phyloP scores from a whole-genome alignment of 2,797 vertebrate species.

The Microctenopoma lineatum region DNA sequence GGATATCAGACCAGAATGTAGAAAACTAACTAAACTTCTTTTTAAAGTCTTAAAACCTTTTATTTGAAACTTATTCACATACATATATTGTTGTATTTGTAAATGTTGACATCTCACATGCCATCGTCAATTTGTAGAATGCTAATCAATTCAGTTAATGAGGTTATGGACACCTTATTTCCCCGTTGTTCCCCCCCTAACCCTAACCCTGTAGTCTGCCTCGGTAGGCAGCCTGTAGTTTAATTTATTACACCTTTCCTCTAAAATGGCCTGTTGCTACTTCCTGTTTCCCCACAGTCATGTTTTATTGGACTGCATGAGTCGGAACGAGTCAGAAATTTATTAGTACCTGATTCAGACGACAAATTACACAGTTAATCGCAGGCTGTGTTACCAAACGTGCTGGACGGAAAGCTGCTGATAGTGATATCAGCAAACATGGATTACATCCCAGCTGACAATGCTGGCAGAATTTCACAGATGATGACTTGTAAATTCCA shows the following conservation, averaged over 20 bases:
- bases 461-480: neutral
- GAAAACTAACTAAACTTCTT: conserved; percentile 8
- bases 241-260: neutral
- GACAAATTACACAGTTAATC: neutral
- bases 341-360: neutral
- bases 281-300: neutral
- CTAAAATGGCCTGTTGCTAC: neutral
- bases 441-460: neutral
- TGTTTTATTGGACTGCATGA: neutral
- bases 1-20: conserved; percentile 19
- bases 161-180: neutral
- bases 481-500: neutral
- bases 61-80: conserved; percentile 17
- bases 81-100: neutral
- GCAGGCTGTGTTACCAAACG: neutral
- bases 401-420: neutral
- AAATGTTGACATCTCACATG: neutral
- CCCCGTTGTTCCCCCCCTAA: neutral
- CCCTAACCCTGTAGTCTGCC: too few relatives aligned
- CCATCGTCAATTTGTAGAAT: too few relatives aligned
- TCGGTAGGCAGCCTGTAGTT: neutral
- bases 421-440: neutral
- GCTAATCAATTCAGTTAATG: neutral
- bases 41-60: conserved; percentile 31
- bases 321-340: neutral